phyloP scores from a whole-genome alignment of 2,113 vertebrate genomes.

The Neopipo cinnamomea region DNA sequence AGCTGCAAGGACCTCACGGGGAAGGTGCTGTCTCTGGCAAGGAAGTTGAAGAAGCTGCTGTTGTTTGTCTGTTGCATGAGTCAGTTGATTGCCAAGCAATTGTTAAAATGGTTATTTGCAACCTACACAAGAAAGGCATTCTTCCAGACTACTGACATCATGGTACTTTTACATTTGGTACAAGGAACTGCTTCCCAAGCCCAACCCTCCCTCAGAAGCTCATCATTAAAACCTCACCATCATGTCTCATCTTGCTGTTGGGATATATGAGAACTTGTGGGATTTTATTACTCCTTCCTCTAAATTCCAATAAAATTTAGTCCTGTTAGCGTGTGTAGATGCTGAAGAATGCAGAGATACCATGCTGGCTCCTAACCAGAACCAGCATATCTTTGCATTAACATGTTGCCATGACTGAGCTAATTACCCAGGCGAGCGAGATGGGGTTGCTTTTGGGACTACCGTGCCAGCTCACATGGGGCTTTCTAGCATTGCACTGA shows the following conservation, averaged over 20 bases:
- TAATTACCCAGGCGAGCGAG: background rate
- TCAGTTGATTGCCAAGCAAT: background rate
- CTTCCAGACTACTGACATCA: constrained; percentile 18
- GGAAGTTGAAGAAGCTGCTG: background rate
- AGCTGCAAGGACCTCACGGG: background rate
- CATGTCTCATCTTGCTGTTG: constrained; percentile 15
- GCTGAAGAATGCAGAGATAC: background rate
- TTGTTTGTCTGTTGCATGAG: background rate
- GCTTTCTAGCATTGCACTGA: background rate
- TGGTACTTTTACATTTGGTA: background rate
- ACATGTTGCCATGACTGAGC: background rate
- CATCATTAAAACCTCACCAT: background rate
- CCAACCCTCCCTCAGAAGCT: background rate
- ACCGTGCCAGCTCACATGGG: background rate
- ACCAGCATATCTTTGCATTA: background rate
- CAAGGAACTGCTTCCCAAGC: constrained; percentile 27
- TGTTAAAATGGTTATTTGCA: background rate
- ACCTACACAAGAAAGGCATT: background rate
- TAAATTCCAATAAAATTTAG: background rate
- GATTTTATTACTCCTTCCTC: background rate
- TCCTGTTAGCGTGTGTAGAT: background rate
- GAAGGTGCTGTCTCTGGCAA: background rate
- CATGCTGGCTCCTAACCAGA: background rate
- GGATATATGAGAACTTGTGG: background rate
- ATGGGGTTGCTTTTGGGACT: background rate